Evolutionary conservation across 2,888 invertebrate genomes (phyloP).

Genomic region (Apodemia mormo): DNA sequence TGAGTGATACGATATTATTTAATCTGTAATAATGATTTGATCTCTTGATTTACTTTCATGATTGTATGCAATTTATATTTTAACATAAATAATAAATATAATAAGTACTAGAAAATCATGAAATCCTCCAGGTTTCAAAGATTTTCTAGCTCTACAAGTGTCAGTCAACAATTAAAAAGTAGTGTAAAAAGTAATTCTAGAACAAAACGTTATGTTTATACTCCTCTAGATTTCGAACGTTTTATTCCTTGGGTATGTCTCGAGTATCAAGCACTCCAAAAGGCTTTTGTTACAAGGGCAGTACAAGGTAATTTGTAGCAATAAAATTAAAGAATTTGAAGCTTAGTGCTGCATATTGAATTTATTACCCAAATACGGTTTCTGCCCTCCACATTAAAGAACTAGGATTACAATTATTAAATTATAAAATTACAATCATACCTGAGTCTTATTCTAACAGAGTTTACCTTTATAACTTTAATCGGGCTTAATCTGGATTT

Average conservation of each 20-base stretch:
- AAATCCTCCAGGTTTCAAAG: background rate
- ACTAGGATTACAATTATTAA: too few relatives aligned
- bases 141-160: background rate
- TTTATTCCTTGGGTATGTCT: conserved; percentile 57
- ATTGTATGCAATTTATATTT: background rate
- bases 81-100: background rate
- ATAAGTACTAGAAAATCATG: background rate
- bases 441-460: too few relatives aligned
- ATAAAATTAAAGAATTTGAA: background rate
- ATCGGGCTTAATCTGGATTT: too few relatives aligned
- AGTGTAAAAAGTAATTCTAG: background rate
- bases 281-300: conserved; percentile 39
- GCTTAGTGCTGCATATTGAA: too few relatives aligned
- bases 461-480: too few relatives aligned
- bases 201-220: background rate
- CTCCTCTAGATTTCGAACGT: conserved; percentile 50
- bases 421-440: too few relatives aligned
- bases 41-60: background rate
- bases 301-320: conserved; percentile 24
- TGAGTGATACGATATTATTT: too few relatives aligned
- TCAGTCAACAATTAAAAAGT: background rate
- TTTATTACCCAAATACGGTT: too few relatives aligned
- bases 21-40: too few relatives aligned
- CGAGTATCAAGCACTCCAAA: conserved; percentile 40
- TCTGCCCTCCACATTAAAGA: too few relatives aligned